A percentile compares a stretch with the other conserved stretches of the same genome.
These are phyloP conservation scores for Thysanoteuthis rhombus DNA, from an alignment of 2,888 invertebrate species.

Conservation along the genomic window DNA sequence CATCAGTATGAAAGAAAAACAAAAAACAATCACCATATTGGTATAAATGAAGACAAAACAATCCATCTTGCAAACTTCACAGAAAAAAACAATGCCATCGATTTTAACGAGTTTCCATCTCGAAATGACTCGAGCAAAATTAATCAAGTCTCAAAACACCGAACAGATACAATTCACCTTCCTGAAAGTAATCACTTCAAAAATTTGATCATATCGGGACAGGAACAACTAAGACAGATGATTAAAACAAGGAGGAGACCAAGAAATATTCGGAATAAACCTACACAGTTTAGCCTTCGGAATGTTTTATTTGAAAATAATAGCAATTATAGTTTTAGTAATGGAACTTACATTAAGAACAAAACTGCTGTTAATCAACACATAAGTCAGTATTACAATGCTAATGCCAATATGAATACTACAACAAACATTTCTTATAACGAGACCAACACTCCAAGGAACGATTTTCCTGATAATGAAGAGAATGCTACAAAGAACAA, in stretches of 20 bases:
- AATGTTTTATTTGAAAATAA: not conserved
- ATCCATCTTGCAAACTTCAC: no score
- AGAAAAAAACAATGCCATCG: no score
- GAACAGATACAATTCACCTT: no score
- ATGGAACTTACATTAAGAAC: not conserved
- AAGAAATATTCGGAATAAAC: not conserved
- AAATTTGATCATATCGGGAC: no score
- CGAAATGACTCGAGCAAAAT: no score
- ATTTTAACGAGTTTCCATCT: no score
- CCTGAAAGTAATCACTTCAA: no score
- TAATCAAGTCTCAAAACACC: no score
- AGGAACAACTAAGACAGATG: not conserved
- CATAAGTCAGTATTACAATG: not conserved
- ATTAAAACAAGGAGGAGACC: not conserved
- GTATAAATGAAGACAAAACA: no score
- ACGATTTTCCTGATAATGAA: not conserved
- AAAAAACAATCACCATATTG: no score
- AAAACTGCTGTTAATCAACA: not conserved
- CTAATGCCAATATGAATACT: not conserved
- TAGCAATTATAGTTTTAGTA: not conserved
- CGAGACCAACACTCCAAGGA: not conserved
- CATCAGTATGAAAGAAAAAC: no score
- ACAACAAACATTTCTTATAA: not conserved
- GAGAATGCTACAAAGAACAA: not conserved
- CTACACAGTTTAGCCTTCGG: not conserved